phyloP scores from a whole-genome alignment of 2,113 vertebrate genomes.

The Tenrec ecaudatus region DNA sequence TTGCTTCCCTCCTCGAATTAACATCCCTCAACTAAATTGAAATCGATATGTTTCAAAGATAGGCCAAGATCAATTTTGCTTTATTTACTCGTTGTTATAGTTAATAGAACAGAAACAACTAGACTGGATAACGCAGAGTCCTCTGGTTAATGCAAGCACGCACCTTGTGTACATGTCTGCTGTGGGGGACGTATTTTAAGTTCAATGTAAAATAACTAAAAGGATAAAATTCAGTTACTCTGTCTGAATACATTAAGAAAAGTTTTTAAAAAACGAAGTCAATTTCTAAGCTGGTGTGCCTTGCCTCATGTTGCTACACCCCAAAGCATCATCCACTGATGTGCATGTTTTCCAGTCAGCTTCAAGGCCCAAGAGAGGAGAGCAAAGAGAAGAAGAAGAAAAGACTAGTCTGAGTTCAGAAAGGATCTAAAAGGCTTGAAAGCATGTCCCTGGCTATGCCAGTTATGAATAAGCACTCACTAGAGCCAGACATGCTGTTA shows the following conservation, averaged over 20 bases:
- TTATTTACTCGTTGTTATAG: background rate
- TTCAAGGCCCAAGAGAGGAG: background rate
- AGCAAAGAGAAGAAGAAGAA: background rate
- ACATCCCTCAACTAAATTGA: constrained; percentile 42
- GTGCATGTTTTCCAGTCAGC: constrained; percentile 52
- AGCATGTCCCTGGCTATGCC: background rate
- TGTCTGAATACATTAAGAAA: constrained; percentile 16
- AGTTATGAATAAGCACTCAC: background rate
- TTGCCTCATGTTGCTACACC: background rate
- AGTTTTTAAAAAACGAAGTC: background rate
- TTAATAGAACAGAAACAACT: constrained; percentile 14
- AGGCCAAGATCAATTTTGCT: background rate
- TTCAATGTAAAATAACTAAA: constrained; percentile 3
- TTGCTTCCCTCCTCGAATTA: constrained; percentile 28
- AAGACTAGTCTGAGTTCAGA: constrained; percentile 23
- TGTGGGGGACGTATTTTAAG: background rate
- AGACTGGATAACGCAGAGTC: background rate
- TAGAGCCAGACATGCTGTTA: background rate
- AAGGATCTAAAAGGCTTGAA: background rate
- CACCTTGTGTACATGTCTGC: fast-evolving
- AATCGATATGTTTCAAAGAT: constrained; percentile 52
- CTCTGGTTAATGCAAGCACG: background rate
- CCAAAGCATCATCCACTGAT: background rate
- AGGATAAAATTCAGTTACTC: constrained; percentile 6
- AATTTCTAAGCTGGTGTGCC: background rate